Evolutionary conservation across 2,797 vertebrate genomes (phyloP).

Genomic region (Atherinosoma microstoma): DNA sequence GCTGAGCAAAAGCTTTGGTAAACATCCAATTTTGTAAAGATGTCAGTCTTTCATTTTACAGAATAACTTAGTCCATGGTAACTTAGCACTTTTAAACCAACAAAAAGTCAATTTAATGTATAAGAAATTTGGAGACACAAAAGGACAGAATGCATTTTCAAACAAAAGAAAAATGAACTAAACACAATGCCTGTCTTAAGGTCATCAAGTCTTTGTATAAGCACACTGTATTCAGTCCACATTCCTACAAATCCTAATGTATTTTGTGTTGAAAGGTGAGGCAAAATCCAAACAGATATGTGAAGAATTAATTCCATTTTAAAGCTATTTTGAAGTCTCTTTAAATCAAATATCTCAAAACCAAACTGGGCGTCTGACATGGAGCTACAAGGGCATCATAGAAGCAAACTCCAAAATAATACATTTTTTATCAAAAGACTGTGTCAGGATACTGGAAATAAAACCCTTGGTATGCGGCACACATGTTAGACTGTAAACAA

Average conservation of each 20-base stretch:
- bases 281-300: slow-evolving; percentile 1
- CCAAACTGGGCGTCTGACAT: slow-evolving; percentile 10
- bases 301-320: slow-evolving; percentile 2
- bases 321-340: slow-evolving; percentile 27
- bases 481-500: slow-evolving; percentile 44
- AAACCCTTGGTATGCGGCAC: slow-evolving; percentile 25
- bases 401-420: slow-evolving; percentile 23
- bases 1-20: slow-evolving; percentile 63
- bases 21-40: slow-evolving; percentile 40
- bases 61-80: background rate
- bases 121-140: background rate
- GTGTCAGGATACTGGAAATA: slow-evolving; percentile 29
- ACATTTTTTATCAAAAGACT: slow-evolving; percentile 44
- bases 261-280: slow-evolving; percentile 17
- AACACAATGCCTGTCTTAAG: background rate
- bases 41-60: background rate
- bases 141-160: background rate
- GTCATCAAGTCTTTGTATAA: slow-evolving; percentile 10
- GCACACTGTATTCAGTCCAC: background rate
- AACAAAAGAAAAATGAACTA: background rate
- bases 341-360: slow-evolving; percentile 20
- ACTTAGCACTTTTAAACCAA: background rate
- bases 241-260: background rate
- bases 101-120: background rate
- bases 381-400: slow-evolving; percentile 16